These are phyloP conservation scores for Apodemus speciosus DNA, from an alignment of 2,113 vertebrate genomes.

Conservation along the genomic window DNA sequence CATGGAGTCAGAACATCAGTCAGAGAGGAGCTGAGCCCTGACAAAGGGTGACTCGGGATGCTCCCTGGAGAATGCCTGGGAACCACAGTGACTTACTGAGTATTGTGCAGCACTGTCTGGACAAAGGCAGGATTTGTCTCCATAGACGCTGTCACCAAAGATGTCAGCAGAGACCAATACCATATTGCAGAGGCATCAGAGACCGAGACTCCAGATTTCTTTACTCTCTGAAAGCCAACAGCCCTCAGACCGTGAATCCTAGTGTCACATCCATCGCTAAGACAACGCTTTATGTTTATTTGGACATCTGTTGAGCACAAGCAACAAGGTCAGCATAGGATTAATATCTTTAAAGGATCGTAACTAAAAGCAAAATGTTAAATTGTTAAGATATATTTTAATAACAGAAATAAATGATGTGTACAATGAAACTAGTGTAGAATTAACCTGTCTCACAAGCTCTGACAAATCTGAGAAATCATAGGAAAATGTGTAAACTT, in stretches of 20 bases:
- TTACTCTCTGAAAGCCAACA: slow-evolving; percentile 94
- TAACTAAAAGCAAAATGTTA: slow-evolving; percentile 68
- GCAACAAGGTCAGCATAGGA: slow-evolving; percentile 68
- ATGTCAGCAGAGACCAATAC: slow-evolving; percentile 98
- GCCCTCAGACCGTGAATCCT: slow-evolving; percentile 96
- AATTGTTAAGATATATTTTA: slow-evolving; percentile 48
- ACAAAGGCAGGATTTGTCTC: slow-evolving; percentile 95
- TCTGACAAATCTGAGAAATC: neutral
- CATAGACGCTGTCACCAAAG: slow-evolving; percentile 97
- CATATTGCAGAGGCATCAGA: slow-evolving; percentile 98
- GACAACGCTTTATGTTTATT: slow-evolving; percentile 98
- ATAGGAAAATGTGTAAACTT: slow-evolving; percentile 21
- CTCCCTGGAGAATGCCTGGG: neutral
- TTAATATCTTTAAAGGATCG: slow-evolving; percentile 59
- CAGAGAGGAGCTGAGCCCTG: neutral
- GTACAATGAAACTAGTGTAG: neutral
- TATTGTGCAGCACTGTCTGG: slow-evolving; percentile 95
- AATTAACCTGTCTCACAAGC: slow-evolving; percentile 41
- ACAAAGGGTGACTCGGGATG: neutral
- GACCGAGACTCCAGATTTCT: slow-evolving; percentile 93
- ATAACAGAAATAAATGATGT: slow-evolving; percentile 54
- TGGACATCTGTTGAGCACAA: slow-evolving; percentile 91
- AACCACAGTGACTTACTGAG: slow-evolving; percentile 90
- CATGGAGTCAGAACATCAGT: neutral
- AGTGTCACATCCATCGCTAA: slow-evolving; percentile 97